These are phyloP conservation scores for Cuculus canorus DNA, from an alignment of 2,797 vertebrate genomes.

Conservation along the genomic window DNA sequence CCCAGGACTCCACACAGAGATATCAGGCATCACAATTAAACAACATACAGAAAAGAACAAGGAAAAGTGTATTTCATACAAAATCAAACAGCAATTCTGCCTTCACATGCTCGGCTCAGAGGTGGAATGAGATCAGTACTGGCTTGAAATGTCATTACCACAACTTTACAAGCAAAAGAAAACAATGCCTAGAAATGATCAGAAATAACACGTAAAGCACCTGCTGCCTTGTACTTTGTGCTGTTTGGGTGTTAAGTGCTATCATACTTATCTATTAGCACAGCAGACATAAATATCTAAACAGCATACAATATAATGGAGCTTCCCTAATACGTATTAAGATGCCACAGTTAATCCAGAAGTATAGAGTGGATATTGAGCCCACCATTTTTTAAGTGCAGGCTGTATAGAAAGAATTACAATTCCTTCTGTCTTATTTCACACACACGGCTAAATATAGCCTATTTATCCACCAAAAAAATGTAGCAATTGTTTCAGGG, in stretches of 20 bases:
- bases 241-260: not conserved
- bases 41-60: not conserved
- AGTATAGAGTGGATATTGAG: not conserved
- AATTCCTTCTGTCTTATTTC: not conserved
- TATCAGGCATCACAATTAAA: not conserved
- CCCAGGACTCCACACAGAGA: not conserved
- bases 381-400: not conserved
- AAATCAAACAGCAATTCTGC: not conserved
- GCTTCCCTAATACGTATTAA: not conserved
- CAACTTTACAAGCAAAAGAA: not conserved
- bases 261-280: not conserved
- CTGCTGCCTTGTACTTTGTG: not conserved
- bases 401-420: not conserved
- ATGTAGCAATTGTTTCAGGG: not conserved
- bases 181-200: not conserved
- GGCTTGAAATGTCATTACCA: not conserved
- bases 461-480: not conserved
- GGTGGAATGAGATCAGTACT: not conserved
- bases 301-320: not conserved
- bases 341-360: not conserved
- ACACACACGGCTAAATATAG: not conserved
- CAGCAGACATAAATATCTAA: not conserved
- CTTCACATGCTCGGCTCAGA: not conserved
- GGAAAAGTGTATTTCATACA: not conserved
- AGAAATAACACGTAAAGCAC: not conserved